Base-by-base conservation (phyloP, 1,140 invertebrate species). In the Samia ricini region DNA sequence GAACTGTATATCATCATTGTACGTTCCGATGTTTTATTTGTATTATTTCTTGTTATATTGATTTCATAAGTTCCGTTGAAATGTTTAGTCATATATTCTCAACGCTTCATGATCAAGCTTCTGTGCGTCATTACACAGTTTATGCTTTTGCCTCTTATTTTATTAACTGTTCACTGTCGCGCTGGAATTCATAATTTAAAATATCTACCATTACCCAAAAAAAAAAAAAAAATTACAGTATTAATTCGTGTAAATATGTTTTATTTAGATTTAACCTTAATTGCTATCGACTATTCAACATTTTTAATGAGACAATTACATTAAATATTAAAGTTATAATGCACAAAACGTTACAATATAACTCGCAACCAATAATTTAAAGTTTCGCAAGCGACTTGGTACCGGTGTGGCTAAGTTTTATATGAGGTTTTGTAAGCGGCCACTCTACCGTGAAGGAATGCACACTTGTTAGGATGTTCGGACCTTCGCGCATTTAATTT, bases 391-490 rank as follows among this genome's bases (percentile, higher is more conserved):
- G 58, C 54, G 7, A 19, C 33, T 7, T 52, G 12, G n/a, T 15
- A 19, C 23, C 22, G 36, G 3, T 24, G 36, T 65, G 64, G 65
- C 69, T 73, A 72, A 76, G 19, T 21, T 52, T 20, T 77, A 77
- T 79, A 70, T 64, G 56, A 62, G 48, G 68, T 83, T 76, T 76
- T 71, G 78, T 73, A 83, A 83, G 62, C 54, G 29, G 18, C 60
- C 69, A 65, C 36, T 72, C 73, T 75, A 76, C 79, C 79, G 79
- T 83, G 72, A 81, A 76, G 76, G 78, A 69, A 82, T 79, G 73
- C 60, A 62, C 58, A 36, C 15, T 58, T 33, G 61, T 42, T 49
- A 50, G 57, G 51, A 63, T 60, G 50, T 24, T 58, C 59, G 51
- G 36, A 63, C 60, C 60, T 67, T 63, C 65, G 33, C 26, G 15